phyloP scores from a whole-genome alignment of 1,140 invertebrate species.

The Zaprionus vittiger region DNA sequence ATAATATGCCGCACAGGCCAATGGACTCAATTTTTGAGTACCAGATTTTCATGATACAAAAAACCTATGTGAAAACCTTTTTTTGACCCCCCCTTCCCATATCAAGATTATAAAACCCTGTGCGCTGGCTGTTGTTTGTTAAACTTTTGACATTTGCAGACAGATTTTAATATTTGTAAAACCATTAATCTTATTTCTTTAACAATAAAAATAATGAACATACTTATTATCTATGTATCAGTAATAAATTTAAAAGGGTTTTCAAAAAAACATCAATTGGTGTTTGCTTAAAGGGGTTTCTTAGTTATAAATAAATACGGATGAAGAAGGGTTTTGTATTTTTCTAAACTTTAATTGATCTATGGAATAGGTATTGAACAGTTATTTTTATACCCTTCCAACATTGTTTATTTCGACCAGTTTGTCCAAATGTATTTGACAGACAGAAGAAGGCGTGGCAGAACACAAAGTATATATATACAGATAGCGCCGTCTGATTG shows the following conservation, averaged over 20 bases:
- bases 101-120: slow-evolving; percentile 39
- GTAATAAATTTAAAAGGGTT: slow-evolving; percentile 75
- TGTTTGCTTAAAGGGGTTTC: not conserved
- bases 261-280: slow-evolving; percentile 43
- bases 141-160: slow-evolving; percentile 16
- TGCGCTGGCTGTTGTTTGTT: slow-evolving; percentile 46
- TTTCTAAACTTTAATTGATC: too few species aligned
- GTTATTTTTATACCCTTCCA: too few species aligned
- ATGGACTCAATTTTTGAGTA: slow-evolving; percentile 16
- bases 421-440: too few species aligned
- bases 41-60: slow-evolving; percentile 29
- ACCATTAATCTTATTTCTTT: slow-evolving; percentile 43
- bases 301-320: too few species aligned
- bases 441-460: too few species aligned
- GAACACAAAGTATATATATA: too few species aligned
- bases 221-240: slow-evolving; percentile 37
- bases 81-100: not conserved
- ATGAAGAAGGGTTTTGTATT: too few species aligned
- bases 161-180: slow-evolving; percentile 29
- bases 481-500: too few species aligned
- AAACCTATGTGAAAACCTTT: slow-evolving; percentile 56
- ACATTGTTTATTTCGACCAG: too few species aligned
- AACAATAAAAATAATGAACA: slow-evolving; percentile 36
- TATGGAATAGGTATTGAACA: too few species aligned
- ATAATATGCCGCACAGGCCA: slow-evolving; percentile 54